Evolutionary conservation across 1,140 invertebrate genomes (phyloP).

Genomic region (Atta cephalotes): DNA sequence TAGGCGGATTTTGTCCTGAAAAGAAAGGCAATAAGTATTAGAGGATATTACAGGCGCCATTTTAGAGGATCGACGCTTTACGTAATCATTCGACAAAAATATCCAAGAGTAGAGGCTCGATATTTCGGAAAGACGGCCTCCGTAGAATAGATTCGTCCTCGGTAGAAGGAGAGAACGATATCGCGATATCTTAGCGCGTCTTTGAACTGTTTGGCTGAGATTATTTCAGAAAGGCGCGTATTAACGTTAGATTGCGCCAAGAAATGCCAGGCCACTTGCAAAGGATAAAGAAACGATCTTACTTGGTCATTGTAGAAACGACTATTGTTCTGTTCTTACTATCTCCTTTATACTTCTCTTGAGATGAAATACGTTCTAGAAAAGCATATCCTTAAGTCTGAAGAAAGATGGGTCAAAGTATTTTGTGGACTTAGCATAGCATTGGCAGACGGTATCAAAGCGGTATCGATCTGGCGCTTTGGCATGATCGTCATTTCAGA

Average conservation of each 20-base stretch:
- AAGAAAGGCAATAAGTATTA: conserved; percentile 81
- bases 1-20: conserved; percentile 99
- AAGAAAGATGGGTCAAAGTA: neutral
- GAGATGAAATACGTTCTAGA: neutral
- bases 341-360: conserved; percentile 25
- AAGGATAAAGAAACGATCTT: conserved; percentile 52
- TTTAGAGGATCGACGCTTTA: conserved; percentile 70
- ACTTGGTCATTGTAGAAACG: conserved; percentile 43
- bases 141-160: conserved; percentile 58
- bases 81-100: conserved; percentile 77
- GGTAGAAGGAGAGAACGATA: conserved; percentile 55
- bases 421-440: neutral
- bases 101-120: conserved; percentile 66
- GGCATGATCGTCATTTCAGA: conserved; percentile 72
- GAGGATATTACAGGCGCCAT: conserved; percentile 54
- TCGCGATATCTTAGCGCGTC: conserved; percentile 31
- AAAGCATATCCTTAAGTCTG: neutral
- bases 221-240: conserved; percentile 61
- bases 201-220: conserved; percentile 40
- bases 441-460: conserved; percentile 31
- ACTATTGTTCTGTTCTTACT: neutral
- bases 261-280: conserved; percentile 15
- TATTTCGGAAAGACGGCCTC: conserved; percentile 72
- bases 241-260: conserved; percentile 16
- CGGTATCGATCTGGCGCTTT: conserved; percentile 61